Conservation (phyloP, 53 echinoderm and acorn worm genomes). For the Patiria pectinifera region DNA sequence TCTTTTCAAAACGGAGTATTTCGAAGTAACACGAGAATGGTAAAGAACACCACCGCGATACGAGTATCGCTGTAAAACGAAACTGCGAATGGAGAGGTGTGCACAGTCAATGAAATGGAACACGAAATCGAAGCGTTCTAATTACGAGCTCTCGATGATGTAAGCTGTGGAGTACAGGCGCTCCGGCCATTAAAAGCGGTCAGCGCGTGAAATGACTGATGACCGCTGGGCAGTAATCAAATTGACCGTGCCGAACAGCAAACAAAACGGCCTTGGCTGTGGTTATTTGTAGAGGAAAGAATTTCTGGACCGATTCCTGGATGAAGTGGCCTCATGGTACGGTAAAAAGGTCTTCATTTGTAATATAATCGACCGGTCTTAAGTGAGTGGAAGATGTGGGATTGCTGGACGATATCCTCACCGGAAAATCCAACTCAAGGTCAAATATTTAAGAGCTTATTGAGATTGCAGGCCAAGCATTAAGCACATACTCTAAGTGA, state of each 20-base stretch:
- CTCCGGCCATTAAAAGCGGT: conserved; percentile 15
- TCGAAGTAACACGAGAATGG: conserved; percentile 9
- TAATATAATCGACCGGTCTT: not conserved
- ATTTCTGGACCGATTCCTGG: not conserved
- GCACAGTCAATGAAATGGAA: conserved; percentile 9
- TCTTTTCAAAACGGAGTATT: not conserved
- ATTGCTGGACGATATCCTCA: not conserved
- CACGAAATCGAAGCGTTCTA: conserved; percentile 10
- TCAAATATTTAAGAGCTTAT: not conserved
- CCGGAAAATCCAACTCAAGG: not conserved
- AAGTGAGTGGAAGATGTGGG: conserved; percentile 8
- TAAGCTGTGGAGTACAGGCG: not conserved
- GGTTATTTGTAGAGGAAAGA: not conserved
- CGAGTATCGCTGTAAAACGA: conserved; percentile 2
- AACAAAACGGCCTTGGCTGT: not conserved
- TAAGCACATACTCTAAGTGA: not conserved
- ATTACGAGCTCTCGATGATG: not conserved
- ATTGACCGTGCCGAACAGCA: conserved; percentile 34
- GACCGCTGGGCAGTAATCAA: conserved; percentile 35
- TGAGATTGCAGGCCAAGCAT: too few relatives aligned
- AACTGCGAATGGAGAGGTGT: not conserved
- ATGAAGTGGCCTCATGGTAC: not conserved
- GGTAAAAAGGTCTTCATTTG: not conserved
- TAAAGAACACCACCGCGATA: not conserved
- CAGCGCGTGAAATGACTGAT: conserved; percentile 40